These are phyloP conservation scores for Cheilosia variabilis DNA, from an alignment of 2,888 invertebrate species.

Conservation along the genomic window DNA sequence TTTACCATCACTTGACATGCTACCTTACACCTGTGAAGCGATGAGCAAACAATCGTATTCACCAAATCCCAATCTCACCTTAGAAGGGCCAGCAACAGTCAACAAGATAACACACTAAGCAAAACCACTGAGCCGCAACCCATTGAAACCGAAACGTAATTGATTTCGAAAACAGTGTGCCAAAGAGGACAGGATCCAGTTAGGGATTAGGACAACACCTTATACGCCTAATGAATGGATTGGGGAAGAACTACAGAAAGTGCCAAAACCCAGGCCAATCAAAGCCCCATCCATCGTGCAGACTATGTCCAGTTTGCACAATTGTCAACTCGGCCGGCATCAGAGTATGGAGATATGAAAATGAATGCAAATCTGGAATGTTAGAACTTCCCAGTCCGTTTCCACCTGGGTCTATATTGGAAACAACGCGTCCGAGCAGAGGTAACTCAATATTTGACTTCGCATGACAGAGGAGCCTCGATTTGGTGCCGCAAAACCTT, in stretches of 20 bases:
- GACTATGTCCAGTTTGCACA: conserved; percentile 22
- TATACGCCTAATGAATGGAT: too few species aligned
- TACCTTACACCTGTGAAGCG: too few species aligned
- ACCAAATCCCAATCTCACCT: not conserved
- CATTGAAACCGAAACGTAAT: conserved; percentile 6
- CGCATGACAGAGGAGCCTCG: conserved; percentile 28
- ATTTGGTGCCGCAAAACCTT: conserved; percentile 29
- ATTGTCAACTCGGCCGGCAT: conserved; percentile 2
- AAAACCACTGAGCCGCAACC: not conserved
- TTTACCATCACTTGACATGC: too few species aligned
- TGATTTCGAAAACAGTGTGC: conserved; percentile 23
- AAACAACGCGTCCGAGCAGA: not conserved
- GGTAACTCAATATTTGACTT: not conserved
- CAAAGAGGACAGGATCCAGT: not conserved
- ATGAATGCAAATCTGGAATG: conserved; percentile 24
- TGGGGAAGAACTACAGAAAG: not conserved
- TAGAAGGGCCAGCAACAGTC: not conserved
- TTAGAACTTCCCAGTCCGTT: not conserved
- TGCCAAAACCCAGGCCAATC: conserved; percentile 32
- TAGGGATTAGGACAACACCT: not conserved
- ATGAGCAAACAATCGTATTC: not conserved
- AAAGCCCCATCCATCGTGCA: conserved; percentile 51
- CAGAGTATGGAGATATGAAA: conserved; percentile 13
- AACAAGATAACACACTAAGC: not conserved
- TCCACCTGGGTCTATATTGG: conserved; percentile 34